These are phyloP conservation scores for Drosophila glabriapex DNA, from an alignment of 2,888 invertebrate genomes.

Conservation along the genomic window DNA sequence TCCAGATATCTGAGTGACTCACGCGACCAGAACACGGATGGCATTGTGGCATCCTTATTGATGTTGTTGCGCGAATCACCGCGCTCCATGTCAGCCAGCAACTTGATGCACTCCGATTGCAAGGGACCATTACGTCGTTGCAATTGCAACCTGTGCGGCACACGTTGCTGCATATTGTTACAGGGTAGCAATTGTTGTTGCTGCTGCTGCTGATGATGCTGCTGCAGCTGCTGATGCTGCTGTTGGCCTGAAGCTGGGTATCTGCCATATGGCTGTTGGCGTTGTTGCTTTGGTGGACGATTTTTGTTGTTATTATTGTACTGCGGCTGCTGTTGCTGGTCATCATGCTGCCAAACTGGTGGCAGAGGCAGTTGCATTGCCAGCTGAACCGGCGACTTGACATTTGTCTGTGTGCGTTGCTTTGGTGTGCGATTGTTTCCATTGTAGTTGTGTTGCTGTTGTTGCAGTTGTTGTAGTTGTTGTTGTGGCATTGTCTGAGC, in stretches of 20 bases:
- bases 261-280: constrained; percentile 23
- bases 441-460: constrained; percentile 19
- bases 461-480: constrained; percentile 11
- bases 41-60: constrained; percentile 52
- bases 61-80: constrained; percentile 31
- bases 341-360: constrained; percentile 36
- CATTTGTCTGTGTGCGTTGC: constrained; percentile 25
- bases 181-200: constrained; percentile 47
- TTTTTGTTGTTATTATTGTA: constrained; percentile 9
- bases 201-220: constrained; percentile 23
- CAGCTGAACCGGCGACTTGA: background rate
- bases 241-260: constrained; percentile 13
- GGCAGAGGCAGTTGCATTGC: constrained; percentile 13
- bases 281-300: constrained; percentile 9
- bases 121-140: constrained; percentile 33
- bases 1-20: constrained; percentile 83
- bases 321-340: constrained; percentile 13
- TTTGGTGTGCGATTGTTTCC: constrained; percentile 29
- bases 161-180: constrained; percentile 55
- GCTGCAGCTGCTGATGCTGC: constrained; percentile 6
- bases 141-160: constrained; percentile 46
- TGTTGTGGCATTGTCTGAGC: constrained; percentile 36
- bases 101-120: constrained; percentile 59
- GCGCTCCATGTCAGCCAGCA: constrained; percentile 63
- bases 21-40: constrained; percentile 84